Conservation (phyloP, 2,888 invertebrate species). For the Limulus polyphemus region DNA sequence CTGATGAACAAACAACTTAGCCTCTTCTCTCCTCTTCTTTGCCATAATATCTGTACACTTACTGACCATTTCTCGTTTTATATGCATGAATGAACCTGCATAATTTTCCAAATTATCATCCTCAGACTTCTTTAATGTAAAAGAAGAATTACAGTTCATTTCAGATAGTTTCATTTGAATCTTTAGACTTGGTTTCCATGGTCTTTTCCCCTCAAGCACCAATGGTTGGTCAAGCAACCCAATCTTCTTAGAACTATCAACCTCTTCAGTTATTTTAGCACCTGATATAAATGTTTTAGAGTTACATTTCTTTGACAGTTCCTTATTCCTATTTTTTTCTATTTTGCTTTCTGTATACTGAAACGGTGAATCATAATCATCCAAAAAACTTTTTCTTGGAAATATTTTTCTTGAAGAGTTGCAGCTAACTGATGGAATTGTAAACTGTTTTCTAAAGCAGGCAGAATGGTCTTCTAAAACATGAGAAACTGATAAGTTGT, state of each 20-base stretch:
- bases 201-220: constrained; percentile 19
- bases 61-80: constrained; percentile 25
- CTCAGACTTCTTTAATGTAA: constrained; percentile 8
- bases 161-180: constrained; percentile 20
- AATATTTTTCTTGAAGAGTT: constrained; percentile 18
- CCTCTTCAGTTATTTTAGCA: neutral
- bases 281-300: no score
- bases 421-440: constrained; percentile 15
- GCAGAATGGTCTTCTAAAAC: no score
- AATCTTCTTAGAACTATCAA: neutral
- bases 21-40: constrained; percentile 9
- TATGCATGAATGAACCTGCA: constrained; percentile 21
- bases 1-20: neutral
- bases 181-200: constrained; percentile 22
- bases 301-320: no score
- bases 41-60: constrained; percentile 27
- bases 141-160: constrained; percentile 14
- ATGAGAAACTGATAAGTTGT: no score
- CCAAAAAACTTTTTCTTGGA: constrained; percentile 15
- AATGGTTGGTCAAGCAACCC: constrained; percentile 15
- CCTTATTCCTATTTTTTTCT: neutral
- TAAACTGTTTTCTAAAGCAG: constrained; percentile 7
- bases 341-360: neutral
- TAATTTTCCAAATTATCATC: constrained; percentile 10
- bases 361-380: constrained; percentile 10